These are phyloP conservation scores for Cyanoramphus novaezelandiae DNA, from an alignment of 2,113 vertebrate genomes.

Conservation along the genomic window DNA sequence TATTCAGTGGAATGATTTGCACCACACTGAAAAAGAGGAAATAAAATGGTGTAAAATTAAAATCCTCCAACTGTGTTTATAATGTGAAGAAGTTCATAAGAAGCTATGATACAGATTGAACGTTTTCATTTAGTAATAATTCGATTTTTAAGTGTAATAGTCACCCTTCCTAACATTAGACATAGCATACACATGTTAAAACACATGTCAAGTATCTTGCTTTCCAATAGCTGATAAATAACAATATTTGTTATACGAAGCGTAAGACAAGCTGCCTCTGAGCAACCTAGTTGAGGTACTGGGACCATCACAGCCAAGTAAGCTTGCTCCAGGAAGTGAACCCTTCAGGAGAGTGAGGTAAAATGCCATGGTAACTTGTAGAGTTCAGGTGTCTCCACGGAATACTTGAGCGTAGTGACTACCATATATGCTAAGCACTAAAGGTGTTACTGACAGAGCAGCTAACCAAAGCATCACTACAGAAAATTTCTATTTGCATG, in stretches of 20 bases:
- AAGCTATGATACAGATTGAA: not conserved
- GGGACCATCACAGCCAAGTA: not conserved
- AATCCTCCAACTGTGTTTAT: not conserved
- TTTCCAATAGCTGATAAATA: not conserved
- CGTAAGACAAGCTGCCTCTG: not conserved
- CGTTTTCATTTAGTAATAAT: not conserved
- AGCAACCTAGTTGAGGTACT: not conserved
- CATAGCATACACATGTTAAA: not conserved
- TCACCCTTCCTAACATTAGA: not conserved
- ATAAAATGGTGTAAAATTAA: not conserved
- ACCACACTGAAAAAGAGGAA: not conserved
- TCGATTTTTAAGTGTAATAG: not conserved
- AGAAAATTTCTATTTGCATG: not conserved
- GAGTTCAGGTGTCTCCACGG: not conserved
- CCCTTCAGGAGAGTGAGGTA: not conserved
- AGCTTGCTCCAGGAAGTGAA: not conserved
- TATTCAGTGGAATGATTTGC: not conserved
- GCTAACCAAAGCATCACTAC: not conserved
- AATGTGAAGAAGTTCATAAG: not conserved
- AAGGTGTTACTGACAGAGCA: not conserved
- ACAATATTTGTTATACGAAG: not conserved
- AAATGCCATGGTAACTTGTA: not conserved
- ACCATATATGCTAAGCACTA: not conserved
- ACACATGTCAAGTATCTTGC: not conserved
- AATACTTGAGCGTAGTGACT: not conserved